A percentile compares a stretch with the other conserved stretches of the same genome.
These are phyloP conservation scores for Macroglossus sobrinus DNA, from an alignment of 2,113 vertebrate species.

Conservation along the genomic window DNA sequence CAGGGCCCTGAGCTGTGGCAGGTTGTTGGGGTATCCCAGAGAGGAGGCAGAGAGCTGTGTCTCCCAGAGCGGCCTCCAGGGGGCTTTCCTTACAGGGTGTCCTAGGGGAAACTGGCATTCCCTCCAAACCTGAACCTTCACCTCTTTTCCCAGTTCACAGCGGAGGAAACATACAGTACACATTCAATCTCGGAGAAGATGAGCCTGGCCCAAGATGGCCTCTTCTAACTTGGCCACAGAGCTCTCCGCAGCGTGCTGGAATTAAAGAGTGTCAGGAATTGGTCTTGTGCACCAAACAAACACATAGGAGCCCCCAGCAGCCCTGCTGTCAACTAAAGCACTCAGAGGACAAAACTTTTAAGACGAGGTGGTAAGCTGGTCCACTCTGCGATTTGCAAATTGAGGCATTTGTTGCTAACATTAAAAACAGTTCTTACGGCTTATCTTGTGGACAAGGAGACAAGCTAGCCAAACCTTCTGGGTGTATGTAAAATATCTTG, in stretches of 20 bases:
- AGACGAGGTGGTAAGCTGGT: background rate
- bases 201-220: background rate
- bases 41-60: background rate
- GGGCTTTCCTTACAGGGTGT: background rate
- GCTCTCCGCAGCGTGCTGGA: accelerated
- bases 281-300: too few species aligned
- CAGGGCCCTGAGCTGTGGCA: too few species aligned
- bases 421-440: background rate
- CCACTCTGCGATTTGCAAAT: background rate
- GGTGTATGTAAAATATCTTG: background rate
- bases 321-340: accelerated
- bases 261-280: background rate
- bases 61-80: background rate
- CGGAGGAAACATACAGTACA: background rate
- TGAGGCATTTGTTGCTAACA: background rate
- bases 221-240: background rate
- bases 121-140: background rate
- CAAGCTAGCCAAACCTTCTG: too few species aligned
- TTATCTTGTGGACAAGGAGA: too few species aligned
- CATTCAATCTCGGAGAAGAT: too few species aligned
- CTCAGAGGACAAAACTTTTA: background rate
- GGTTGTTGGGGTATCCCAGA: accelerated
- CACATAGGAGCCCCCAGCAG: accelerated
- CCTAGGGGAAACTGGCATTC: too few species aligned
- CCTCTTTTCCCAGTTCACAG: background rate